A percentile compares a stretch with the other conserved stretches of the same genome.
These are phyloP conservation scores for Balaenoptera acutorostrata DNA, from an alignment of 2,113 vertebrate genomes.

Conservation along the genomic window DNA sequence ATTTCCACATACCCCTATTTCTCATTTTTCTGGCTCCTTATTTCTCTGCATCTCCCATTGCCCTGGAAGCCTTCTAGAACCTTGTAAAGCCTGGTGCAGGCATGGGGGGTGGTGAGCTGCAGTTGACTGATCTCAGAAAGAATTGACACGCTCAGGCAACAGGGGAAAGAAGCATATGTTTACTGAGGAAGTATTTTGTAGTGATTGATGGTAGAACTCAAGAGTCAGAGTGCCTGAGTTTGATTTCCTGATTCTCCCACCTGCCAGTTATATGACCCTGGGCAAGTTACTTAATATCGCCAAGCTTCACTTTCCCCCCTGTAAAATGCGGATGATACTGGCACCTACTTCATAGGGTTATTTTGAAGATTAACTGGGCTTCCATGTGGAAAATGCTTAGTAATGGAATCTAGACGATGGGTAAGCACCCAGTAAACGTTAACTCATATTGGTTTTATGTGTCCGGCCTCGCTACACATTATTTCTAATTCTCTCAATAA, in stretches of 20 bases:
- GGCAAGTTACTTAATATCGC: neutral
- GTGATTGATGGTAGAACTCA: neutral
- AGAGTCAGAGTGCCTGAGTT: neutral
- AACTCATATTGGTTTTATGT: neutral
- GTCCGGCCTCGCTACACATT: neutral
- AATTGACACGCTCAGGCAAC: neutral
- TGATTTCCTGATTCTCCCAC: neutral
- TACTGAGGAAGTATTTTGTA: neutral
- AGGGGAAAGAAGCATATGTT: neutral
- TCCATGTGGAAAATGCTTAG: conserved; percentile 56
- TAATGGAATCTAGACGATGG: conserved; percentile 32
- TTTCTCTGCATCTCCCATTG: neutral
- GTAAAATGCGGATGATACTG: neutral
- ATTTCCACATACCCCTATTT: neutral
- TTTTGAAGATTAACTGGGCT: conserved; percentile 43
- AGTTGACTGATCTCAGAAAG: neutral
- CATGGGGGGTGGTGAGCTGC: neutral
- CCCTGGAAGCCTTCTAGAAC: neutral
- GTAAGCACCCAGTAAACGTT: neutral
- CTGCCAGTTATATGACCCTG: neutral
- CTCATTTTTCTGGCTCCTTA: neutral
- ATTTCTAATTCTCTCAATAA: neutral
- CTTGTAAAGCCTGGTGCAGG: neutral
- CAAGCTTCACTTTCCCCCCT: neutral
- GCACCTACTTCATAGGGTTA: neutral